Conservation (phyloP, 2,113 vertebrate species). For the Vulpes lagopus region DNA sequence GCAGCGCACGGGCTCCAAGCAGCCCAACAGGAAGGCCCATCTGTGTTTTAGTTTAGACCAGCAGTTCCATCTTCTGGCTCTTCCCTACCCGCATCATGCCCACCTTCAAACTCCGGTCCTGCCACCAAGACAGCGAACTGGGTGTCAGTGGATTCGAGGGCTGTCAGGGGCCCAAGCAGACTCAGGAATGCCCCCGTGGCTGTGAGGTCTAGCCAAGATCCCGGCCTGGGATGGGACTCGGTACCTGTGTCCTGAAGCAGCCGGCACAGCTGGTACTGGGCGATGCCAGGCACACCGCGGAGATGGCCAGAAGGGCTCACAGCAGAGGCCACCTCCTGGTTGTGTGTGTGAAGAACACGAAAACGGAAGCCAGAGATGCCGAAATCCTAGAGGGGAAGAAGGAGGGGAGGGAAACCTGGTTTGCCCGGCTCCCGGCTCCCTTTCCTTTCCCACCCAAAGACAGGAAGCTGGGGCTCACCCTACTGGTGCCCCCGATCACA, state of each 20-base stretch:
- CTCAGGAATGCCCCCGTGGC: not conserved
- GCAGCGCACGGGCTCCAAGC: not conserved
- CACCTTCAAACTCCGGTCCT: not conserved
- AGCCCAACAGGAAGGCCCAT: not conserved
- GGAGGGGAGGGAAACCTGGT: not conserved
- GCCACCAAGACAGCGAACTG: not conserved
- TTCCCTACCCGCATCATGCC: not conserved
- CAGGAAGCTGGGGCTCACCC: constrained; percentile 86
- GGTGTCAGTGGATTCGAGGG: not conserved
- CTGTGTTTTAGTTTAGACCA: not conserved
- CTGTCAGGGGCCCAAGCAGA: not conserved
- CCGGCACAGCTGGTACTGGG: constrained; percentile 91
- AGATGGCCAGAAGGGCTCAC: constrained; percentile 90
- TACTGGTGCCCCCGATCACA: constrained; percentile 94
- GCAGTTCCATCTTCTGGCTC: not conserved
- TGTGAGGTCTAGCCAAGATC: not conserved
- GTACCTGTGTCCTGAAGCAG: constrained; percentile 93
- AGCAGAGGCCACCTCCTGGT: constrained; percentile 90
- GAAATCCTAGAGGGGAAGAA: constrained; percentile 90
- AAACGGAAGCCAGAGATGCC: constrained; percentile 91
- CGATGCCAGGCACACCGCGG: constrained; percentile 90
- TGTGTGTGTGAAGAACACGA: constrained; percentile 93
- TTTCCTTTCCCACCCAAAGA: not conserved
- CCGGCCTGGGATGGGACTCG: not conserved
- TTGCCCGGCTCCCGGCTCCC: not conserved